Evolutionary conservation across 2,113 vertebrate genomes (phyloP).

Genomic region (Brachyhypopomus gauderio): DNA sequence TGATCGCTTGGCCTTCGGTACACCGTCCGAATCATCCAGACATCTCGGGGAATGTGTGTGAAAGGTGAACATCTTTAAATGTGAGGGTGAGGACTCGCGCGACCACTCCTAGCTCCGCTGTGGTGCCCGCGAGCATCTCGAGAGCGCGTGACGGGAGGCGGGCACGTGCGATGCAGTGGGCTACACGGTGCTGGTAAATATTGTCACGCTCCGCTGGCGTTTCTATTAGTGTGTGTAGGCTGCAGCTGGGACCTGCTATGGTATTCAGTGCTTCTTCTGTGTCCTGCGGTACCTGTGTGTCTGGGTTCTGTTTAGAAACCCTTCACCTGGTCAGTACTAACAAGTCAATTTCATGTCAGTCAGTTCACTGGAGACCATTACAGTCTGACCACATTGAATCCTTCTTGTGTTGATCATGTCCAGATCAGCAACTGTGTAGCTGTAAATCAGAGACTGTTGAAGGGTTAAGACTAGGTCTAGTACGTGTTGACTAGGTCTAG

Average conservation of each 20-base stretch:
- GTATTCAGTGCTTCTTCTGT: slow-evolving; percentile 2
- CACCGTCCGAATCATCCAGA: no score
- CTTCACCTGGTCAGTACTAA: slow-evolving; percentile 18
- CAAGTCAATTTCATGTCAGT: slow-evolving; percentile 2
- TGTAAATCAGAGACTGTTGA: no score
- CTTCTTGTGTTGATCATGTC: not conserved
- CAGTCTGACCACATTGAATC: not conserved
- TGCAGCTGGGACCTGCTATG: slow-evolving; percentile 49
- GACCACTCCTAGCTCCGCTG: slow-evolving; percentile 28
- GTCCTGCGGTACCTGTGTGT: slow-evolving; percentile 19
- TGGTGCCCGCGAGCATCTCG: slow-evolving; percentile 29
- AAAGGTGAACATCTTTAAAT: not conserved
- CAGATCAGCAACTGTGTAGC: not conserved
- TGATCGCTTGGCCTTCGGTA: no score
- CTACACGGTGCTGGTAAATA: slow-evolving; percentile 42
- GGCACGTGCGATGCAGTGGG: slow-evolving; percentile 30
- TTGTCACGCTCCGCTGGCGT: slow-evolving; percentile 50
- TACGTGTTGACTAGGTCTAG: no score
- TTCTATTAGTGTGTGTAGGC: slow-evolving; percentile 46
- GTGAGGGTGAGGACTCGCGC: not conserved
- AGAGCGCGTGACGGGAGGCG: not conserved
- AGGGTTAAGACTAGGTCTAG: no score
- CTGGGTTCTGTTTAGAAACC: not conserved
- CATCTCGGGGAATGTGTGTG: no score
- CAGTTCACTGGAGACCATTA: not conserved